Conservation (phyloP, 2,888 invertebrate genomes). For the Lepetodrilus schrolli region DNA sequence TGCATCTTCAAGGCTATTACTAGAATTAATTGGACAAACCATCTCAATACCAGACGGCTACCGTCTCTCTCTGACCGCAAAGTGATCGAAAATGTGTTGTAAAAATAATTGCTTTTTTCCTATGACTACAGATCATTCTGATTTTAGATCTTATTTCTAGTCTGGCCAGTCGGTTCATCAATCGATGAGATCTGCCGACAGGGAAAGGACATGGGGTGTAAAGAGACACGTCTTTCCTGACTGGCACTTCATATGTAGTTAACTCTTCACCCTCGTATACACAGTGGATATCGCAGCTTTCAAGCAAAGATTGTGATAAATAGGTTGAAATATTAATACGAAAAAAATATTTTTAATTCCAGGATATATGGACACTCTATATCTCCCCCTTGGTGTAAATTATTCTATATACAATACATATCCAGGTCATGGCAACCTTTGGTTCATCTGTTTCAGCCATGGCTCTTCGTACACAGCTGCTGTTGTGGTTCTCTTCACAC, state of each 20-base stretch:
- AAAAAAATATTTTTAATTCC: no score
- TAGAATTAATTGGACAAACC: constrained; percentile 20
- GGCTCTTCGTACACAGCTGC: no score
- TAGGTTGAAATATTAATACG: no score
- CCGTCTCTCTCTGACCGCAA: constrained; percentile 15
- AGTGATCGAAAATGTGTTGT: constrained; percentile 25
- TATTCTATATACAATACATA: no score
- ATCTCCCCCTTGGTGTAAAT: no score
- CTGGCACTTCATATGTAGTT: background rate
- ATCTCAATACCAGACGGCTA: constrained; percentile 12
- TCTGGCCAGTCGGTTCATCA: background rate
- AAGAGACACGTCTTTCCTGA: constrained; percentile 10
- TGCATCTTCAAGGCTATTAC: constrained; percentile 26
- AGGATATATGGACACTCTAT: no score
- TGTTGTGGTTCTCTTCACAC: no score
- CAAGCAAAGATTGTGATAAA: no score
- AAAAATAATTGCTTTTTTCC: constrained; percentile 27
- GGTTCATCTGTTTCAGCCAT: no score
- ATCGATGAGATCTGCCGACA: background rate
- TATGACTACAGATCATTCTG: constrained; percentile 19
- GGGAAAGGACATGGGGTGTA: constrained; percentile 6
- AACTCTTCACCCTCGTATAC: background rate
- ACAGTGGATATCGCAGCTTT: constrained; percentile 1
- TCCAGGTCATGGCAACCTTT: no score
- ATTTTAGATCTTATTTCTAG: constrained; percentile 25